Percentiles rank a stretch among this genome's conserved stretches.
Conservation (phyloP, 2,797 vertebrate genomes). For the Scarus forsteni region DNA sequence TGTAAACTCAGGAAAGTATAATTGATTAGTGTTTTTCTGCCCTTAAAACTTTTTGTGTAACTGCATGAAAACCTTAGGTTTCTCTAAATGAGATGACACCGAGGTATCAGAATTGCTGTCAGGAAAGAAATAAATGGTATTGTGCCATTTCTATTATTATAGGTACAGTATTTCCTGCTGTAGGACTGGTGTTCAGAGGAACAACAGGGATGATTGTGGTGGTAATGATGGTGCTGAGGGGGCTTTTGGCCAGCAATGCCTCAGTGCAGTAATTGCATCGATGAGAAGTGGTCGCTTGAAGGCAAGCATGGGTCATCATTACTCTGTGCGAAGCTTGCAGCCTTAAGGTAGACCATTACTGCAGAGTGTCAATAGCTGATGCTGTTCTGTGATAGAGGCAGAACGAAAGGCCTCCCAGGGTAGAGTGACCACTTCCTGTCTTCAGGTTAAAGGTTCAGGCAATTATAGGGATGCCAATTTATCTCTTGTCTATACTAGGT, state of each 20-base stretch:
- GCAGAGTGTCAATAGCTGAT: slow-evolving; percentile 68
- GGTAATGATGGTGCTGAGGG: slow-evolving; percentile 27
- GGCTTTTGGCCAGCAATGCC: slow-evolving; percentile 41
- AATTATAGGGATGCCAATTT: slow-evolving; percentile 65
- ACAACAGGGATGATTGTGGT: slow-evolving; percentile 23
- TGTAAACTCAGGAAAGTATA: no score
- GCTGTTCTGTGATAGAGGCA: slow-evolving; percentile 63
- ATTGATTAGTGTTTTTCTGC: no score
- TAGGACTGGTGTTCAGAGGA: slow-evolving; percentile 20
- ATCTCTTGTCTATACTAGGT: slow-evolving; percentile 52
- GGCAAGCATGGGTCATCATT: slow-evolving; percentile 71
- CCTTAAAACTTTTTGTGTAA: no score
- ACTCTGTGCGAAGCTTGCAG: slow-evolving; percentile 69
- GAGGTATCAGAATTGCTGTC: no score
- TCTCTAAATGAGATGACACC: no score
- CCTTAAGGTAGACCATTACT: slow-evolving; percentile 75
- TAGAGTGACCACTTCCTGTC: slow-evolving; percentile 72
- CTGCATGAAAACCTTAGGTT: no score
- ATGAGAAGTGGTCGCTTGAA: slow-evolving; percentile 64
- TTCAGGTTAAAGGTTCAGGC: slow-evolving; percentile 63
- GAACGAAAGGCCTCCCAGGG: slow-evolving; percentile 58
- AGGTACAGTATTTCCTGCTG: slow-evolving; percentile 27
- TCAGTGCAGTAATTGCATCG: slow-evolving; percentile 76
- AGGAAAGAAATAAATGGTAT: neutral
- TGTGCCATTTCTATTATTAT: neutral